Evolutionary conservation across 2,888 invertebrate species (phyloP), one percentile per base, ranked within the genome.

Genomic region (Rhagonycha lutea): DNA sequence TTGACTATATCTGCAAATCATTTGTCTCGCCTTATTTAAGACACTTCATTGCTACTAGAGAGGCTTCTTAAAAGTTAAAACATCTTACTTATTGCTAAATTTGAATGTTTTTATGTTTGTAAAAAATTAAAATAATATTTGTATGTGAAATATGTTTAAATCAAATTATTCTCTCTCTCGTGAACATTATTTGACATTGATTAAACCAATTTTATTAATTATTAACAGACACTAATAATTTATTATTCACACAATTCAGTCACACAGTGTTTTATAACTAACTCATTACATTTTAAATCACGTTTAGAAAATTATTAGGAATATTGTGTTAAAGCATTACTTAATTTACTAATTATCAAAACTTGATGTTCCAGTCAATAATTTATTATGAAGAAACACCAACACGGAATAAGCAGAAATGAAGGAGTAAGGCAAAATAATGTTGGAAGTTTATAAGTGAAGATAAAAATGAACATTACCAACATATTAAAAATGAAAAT

Each of bases 401-500:
- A 47, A n/a, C 47, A n/a, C 2, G 7, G 8, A n/a, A 47, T 47
- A n/a, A 47, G 12, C n/a, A n/a, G n/a, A n/a, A 47, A n/a, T 47
- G n/a, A 47, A n/a, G 7, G 1, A 47, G 47, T n/a, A 47, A 47
- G 7, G n/a, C 47, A 47, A 47, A 47, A 7, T 7, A n/a, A 2
- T 29, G 4, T 47, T n/a, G 7, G 8, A 47, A 47, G n/a, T 47
- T 47, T 8, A 47, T 47, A 7, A 47, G 47, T n/a, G n/a, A 4
- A n/a, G 7, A 7, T 47, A 4, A 7, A 47, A 47, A 7, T 47
- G n/a, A 47, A 47, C n/a, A 7, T 47, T n/a, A n/a, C n/a, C n/a
- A 65, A 23, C 18, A 26, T 47, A 71, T 71, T 71, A 65, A 65
- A 32, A 71, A 71, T 65, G 47, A 72, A 60, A 11, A 32, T 60